A percentile compares a stretch with the other conserved stretches of the same genome.
phyloP scores from a whole-genome alignment of 2,797 vertebrate genomes.

The Prionace glauca region DNA sequence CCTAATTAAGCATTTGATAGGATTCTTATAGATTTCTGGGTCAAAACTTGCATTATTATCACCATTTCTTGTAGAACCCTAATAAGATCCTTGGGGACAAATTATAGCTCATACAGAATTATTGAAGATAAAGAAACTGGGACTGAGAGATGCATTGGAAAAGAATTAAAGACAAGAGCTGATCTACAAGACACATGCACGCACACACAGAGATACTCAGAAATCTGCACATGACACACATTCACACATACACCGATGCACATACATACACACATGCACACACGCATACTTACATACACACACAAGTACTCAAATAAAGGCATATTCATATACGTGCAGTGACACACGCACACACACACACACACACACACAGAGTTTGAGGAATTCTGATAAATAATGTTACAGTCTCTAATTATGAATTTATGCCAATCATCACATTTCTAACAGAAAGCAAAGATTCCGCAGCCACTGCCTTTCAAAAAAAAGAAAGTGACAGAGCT shows the following conservation, averaged over 20 bases:
- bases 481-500: background rate
- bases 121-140: slow-evolving; percentile 22
- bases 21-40: slow-evolving; percentile 29
- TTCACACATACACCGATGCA: background rate
- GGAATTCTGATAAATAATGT: slow-evolving; percentile 1
- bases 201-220: background rate
- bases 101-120: background rate
- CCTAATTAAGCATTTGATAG: slow-evolving; percentile 27
- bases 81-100: slow-evolving; percentile 15
- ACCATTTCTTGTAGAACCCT: background rate
- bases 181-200: background rate
- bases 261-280: background rate
- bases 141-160: background rate
- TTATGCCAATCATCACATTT: background rate
- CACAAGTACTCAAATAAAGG: background rate
- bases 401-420: background rate
- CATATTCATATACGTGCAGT: background rate
- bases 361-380: background rate
- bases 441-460: background rate
- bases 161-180: slow-evolving; percentile 9
- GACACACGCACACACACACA: background rate
- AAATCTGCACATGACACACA: background rate
- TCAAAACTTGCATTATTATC: slow-evolving; percentile 11
- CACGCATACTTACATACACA: background rate
- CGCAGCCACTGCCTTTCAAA: background rate